Evolutionary conservation across 2,888 invertebrate genomes (phyloP).

Genomic region (Steinernema carpocapsae): DNA sequence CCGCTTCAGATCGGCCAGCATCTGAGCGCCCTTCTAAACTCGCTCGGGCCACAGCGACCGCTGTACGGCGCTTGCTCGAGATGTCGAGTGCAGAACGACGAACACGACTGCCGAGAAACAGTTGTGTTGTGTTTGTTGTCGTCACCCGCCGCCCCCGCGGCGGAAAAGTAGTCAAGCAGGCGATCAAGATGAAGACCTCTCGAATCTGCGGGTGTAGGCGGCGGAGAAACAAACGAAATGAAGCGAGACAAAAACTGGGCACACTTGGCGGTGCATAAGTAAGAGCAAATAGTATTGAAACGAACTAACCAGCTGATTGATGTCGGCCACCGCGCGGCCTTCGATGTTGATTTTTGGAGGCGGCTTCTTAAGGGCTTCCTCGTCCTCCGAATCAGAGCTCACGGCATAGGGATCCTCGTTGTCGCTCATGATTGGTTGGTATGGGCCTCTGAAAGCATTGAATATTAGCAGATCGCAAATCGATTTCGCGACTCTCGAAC

Average conservation of each 20-base stretch:
- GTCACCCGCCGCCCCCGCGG: slow-evolving; percentile 31
- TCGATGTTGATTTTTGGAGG: slow-evolving; percentile 67
- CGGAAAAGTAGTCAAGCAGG: slow-evolving; percentile 13
- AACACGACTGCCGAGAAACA: slow-evolving; percentile 33
- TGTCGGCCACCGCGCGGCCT: slow-evolving; percentile 55
- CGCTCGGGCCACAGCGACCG: slow-evolving; percentile 17
- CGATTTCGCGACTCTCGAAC: neutral
- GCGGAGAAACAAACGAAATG: slow-evolving; percentile 12
- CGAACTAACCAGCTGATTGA: slow-evolving; percentile 62
- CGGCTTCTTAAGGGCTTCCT: slow-evolving; percentile 51
- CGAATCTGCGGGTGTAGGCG: slow-evolving; percentile 26
- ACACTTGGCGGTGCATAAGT: neutral
- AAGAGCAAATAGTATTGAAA: slow-evolving; percentile 9
- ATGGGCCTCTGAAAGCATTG: neutral
- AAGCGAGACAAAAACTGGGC: neutral
- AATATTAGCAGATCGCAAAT: neutral
- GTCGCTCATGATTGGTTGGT: slow-evolving; percentile 54
- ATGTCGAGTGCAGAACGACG: neutral
- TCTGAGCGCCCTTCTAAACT: neutral
- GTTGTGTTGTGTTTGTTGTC: slow-evolving; percentile 35
- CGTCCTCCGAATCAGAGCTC: slow-evolving; percentile 66
- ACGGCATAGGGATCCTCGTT: slow-evolving; percentile 68
- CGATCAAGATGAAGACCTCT: slow-evolving; percentile 8
- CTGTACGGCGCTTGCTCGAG: neutral
- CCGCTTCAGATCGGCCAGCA: no score